A percentile compares a stretch with the other conserved stretches of the same genome.
Evolutionary conservation across 2,888 invertebrate species (phyloP).

Genomic region (Rhyacophila evoluta): DNA sequence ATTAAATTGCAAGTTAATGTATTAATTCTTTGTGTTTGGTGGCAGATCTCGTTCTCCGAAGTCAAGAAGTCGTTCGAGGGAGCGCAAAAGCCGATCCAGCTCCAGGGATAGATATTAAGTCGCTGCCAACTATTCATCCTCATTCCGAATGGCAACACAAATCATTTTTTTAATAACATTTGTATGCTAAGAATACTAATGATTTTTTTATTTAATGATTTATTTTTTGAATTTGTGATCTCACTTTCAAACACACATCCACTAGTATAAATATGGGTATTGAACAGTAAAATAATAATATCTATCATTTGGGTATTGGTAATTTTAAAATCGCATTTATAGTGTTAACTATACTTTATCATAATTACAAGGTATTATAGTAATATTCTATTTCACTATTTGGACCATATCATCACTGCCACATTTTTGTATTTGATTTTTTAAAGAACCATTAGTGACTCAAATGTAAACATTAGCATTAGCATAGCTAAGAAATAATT

Average conservation of each 20-base stretch:
- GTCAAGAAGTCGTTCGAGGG: constrained; percentile 68
- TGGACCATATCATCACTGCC: constrained; percentile 1
- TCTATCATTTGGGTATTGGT: too few species aligned
- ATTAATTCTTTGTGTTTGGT: background rate
- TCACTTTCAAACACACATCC: background rate
- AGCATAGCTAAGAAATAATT: too few species aligned
- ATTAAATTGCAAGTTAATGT: too few species aligned
- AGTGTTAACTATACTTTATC: too few species aligned
- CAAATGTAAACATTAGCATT: too few species aligned
- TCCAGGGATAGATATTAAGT: constrained; percentile 70
- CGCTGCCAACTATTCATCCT: background rate
- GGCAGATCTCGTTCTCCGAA: constrained; percentile 61
- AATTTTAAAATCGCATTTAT: background rate
- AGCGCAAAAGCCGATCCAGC: constrained; percentile 71
- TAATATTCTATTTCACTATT: background rate
- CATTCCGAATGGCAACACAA: background rate
- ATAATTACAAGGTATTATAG: background rate
- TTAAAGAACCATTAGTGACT: too few species aligned
- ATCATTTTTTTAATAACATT: background rate
- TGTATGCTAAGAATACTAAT: background rate
- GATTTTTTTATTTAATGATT: background rate
- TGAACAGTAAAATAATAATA: too few species aligned
- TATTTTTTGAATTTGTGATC: background rate
- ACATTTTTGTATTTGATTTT: too few species aligned
- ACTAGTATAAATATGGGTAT: too few species aligned